Evolutionary conservation across 2,113 vertebrate species (phyloP), one percentile per base, ranked within the genome.

Genomic region (Microtus ochrogaster): DNA sequence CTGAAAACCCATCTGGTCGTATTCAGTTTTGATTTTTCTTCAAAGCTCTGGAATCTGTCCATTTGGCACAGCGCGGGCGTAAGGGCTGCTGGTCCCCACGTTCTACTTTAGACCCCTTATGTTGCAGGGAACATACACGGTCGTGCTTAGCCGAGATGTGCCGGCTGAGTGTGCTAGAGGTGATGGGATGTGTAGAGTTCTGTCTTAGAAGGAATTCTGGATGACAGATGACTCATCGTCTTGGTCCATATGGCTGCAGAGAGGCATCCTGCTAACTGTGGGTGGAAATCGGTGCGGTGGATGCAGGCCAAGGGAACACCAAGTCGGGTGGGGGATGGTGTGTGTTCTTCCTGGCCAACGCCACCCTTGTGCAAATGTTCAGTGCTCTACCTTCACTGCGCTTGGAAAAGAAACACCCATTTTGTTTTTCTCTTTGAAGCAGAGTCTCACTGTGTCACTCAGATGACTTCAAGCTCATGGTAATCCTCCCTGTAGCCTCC

Each of bases 1-100:
- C 97, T 82, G 91, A 92, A 96, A 95, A 39, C 90, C 95, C 97
- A 97, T 97, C 96, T 97, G 96, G 96, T 87, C 96, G 96, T 49
- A 93, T 94, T 95, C 68, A 74, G 92, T 92, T 92, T 44, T 58
- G 65, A 81, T 76, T 94, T 97, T 96, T 92, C 91, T 92, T 87
- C 83, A 83, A 95, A 82, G 85, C 89, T 85, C 94, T 95, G 94
- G 94, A 82, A 72, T 61, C 33, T 24, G 77, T 97, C 95, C 95
- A 93, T 85, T 73, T 97, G 97, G 94, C 87, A 74, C n/a, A 41
- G 76, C 3, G 19, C 19, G 39, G 30, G 28, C n/a, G 17, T 63
- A 30, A 93, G 83, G 82, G 66, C 89, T 84, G 85, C 47, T 83
- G 4, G 91, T 90, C 63, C 92, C 11, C n/a, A 13, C 30, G 13